Evolutionary conservation across 2,797 vertebrate genomes (phyloP), one percentile per base, ranked within the genome.

Genomic region (Melanotaenia trifasciata): DNA sequence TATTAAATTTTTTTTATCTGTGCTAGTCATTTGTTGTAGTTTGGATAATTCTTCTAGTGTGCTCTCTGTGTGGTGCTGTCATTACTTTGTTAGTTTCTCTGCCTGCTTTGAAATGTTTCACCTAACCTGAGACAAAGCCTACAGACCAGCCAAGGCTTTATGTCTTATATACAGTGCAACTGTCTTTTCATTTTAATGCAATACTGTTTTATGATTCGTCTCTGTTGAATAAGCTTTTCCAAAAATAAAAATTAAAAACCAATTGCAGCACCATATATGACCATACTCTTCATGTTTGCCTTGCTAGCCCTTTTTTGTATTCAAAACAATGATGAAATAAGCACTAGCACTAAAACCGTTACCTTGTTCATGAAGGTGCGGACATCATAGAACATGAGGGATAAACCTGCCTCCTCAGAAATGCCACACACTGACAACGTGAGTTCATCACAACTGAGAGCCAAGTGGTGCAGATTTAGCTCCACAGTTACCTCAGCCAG

Each of bases 351-450:
- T 36, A 10, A 76, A 45, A 11, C 1, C 1, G 28, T 87, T 89
- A 99, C 98, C 97, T 96, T 94, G 81, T 98, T 98, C n/a, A 96
- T 80, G 78, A 99, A 96, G 0, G 95, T 96, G 16, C 98, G 96
- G 59, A 98, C 93, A 12, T 99, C 98, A 60, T 96, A 99, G 90
- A 99, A 99, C 16, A 92, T 92, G 30, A 99, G 78, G 9, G 89
- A 93, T 83, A 96, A 91, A 0, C 93, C 92, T 0, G 84, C 53
- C 38, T 95, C 95, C 1, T 85, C 84, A 22, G 95, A 96, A 62
- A 88, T 65, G 81, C 96, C 95, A 76, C 97, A 98, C 1, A 96
- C 95, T 0, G 97, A 98, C 38, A 99, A 84, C 0, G 97, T 98
- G 58, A 99, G 96, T 32, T 95, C 97, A 70, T 99, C 98, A 32